phyloP scores from a whole-genome alignment of 2,888 invertebrate species.

The Cerceris ruficornis region DNA sequence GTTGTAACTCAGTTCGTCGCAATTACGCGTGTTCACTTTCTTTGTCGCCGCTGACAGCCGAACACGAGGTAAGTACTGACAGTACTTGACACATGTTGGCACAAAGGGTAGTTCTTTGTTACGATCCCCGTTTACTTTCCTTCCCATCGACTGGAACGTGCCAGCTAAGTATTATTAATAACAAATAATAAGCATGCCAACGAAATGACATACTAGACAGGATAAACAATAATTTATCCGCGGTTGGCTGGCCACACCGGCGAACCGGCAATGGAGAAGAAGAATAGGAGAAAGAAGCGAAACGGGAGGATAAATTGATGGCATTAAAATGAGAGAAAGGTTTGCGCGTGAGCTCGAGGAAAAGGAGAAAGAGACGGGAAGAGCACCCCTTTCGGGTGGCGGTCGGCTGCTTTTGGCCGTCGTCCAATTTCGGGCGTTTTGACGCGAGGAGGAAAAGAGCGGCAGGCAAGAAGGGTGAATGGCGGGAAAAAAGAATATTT shows the following conservation, averaged over 20 bases:
- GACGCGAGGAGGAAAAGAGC: conserved; percentile 30
- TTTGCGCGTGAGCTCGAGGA: conserved; percentile 9
- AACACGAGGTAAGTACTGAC: not conserved
- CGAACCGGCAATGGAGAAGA: conserved; percentile 47
- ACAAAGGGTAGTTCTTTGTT: not conserved
- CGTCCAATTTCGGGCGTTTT: conserved; percentile 72
- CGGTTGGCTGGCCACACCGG: conserved; percentile 34
- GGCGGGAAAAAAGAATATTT: conserved; percentile 32
- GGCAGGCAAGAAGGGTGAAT: conserved; percentile 22
- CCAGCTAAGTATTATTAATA: conserved; percentile 53
- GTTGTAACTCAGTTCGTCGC: too few species aligned
- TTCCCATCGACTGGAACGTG: not conserved
- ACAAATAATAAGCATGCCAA: conserved; percentile 45
- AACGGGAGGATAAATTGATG: conserved; percentile 60
- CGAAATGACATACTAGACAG: conserved; percentile 40
- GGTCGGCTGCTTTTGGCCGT: conserved; percentile 63
- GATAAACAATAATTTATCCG: conserved; percentile 69
- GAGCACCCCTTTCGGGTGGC: conserved; percentile 34
- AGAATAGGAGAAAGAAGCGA: conserved; percentile 42
- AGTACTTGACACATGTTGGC: not conserved
- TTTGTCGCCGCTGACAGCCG: too few species aligned
- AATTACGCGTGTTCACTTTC: too few species aligned
- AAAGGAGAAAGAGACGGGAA: conserved; percentile 24
- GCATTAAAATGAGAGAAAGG: conserved; percentile 27
- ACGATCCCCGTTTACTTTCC: not conserved